Percentiles rank a stretch among this genome's conserved stretches.
Conservation (phyloP, 2,888 invertebrate genomes). For the Therioaphis trifolii region DNA sequence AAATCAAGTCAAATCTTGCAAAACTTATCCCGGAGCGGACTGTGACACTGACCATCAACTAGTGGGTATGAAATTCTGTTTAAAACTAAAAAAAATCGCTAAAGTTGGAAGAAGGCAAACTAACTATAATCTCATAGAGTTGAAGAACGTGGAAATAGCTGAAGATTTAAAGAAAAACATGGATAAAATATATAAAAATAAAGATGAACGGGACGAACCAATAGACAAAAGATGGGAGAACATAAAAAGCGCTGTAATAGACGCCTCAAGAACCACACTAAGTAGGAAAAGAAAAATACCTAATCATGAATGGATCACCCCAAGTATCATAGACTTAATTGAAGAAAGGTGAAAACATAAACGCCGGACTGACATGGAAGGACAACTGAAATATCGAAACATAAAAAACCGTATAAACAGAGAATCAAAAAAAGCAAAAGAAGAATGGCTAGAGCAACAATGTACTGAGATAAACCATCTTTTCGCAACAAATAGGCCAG, state of each 20-base stretch:
- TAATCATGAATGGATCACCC: too few species aligned
- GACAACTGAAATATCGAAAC: slow-evolving; percentile 23
- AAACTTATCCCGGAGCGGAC: slow-evolving; percentile 2
- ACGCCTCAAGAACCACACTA: slow-evolving; percentile 14
- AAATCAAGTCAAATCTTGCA: too few species aligned
- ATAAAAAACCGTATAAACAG: slow-evolving; percentile 32
- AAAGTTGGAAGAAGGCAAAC: background rate
- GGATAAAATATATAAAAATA: too few species aligned
- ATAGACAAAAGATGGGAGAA: slow-evolving; percentile 9
- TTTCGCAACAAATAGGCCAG: background rate
- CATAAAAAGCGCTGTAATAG: too few species aligned
- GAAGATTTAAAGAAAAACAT: slow-evolving; percentile 9
- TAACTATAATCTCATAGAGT: background rate
- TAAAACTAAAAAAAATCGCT: slow-evolving; percentile 11
- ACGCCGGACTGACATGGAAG: slow-evolving; percentile 14
- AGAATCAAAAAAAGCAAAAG: slow-evolving; percentile 16
- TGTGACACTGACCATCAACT: slow-evolving; percentile 3
- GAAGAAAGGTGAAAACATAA: background rate
- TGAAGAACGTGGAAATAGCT: slow-evolving; percentile 1
- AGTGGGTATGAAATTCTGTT: slow-evolving; percentile 11
- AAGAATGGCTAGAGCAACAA: slow-evolving; percentile 24
- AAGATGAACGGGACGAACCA: too few species aligned
- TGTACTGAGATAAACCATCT: slow-evolving; percentile 19
- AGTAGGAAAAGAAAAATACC: background rate
- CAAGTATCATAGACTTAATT: too few species aligned